Evolutionary conservation across 2,113 vertebrate species (phyloP).

Genomic region (Ascaphus truei): DNA sequence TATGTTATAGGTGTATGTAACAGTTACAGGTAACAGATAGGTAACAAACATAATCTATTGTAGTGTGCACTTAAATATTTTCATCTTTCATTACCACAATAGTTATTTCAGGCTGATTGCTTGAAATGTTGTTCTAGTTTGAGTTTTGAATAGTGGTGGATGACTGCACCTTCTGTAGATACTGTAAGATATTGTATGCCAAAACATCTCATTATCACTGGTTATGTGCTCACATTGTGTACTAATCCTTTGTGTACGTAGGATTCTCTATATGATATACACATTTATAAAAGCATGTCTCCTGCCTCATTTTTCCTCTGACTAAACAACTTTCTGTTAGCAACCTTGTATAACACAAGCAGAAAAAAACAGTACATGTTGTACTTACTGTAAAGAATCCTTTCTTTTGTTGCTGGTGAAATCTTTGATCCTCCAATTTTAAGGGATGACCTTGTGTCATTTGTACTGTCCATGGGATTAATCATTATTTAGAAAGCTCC

Average conservation of each 20-base stretch:
- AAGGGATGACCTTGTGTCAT: no score
- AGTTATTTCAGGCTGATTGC: not conserved
- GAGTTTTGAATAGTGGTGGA: constrained; percentile 2
- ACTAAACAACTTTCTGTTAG: constrained; percentile 13
- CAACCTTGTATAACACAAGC: not conserved
- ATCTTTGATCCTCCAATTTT: no score
- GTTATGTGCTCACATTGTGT: not conserved
- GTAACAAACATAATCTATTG: no score
- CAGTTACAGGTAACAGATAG: no score
- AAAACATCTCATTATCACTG: constrained; percentile 24
- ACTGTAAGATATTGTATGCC: not conserved
- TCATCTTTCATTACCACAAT: constrained; percentile 4
- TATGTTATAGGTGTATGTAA: no score
- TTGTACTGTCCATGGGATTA: no score
- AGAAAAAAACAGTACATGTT: not conserved
- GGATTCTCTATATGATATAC: not conserved
- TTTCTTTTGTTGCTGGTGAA: no score
- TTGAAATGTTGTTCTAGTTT: constrained; percentile 11
- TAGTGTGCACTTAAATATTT: not conserved
- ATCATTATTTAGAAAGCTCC: no score
- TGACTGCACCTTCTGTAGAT: not conserved
- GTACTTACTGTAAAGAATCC: no score
- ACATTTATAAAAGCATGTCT: not conserved
- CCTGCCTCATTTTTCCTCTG: not conserved
- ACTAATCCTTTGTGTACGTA: not conserved